These are phyloP conservation scores for Cyprinodon brontotheroides DNA, from an alignment of 2,113 vertebrate genomes.

Conservation along the genomic window DNA sequence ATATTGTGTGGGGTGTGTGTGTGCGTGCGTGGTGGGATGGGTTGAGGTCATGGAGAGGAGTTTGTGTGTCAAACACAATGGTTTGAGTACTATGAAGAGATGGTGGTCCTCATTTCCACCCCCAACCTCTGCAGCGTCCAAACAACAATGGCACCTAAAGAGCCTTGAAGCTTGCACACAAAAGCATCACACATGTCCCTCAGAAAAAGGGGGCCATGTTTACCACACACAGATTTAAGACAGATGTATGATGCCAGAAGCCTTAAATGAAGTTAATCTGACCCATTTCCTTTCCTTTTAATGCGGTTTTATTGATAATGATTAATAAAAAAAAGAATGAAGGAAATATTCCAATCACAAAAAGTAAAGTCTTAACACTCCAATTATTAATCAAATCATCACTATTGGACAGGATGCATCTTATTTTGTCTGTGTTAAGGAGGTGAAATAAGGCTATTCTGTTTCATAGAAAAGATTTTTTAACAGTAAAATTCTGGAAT, in stretches of 20 bases:
- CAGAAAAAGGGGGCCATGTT: conserved; percentile 31
- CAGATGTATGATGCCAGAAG: conserved; percentile 33
- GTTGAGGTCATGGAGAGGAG: conserved; percentile 28
- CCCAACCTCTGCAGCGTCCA: conserved; percentile 21
- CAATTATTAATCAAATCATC: too few relatives aligned
- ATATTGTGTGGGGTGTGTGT: too few relatives aligned
- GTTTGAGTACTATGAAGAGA: conserved; percentile 68
- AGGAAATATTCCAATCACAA: background rate
- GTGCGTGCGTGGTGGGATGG: background rate
- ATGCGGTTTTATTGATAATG: too few relatives aligned
- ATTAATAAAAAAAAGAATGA: too few relatives aligned
- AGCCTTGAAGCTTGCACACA: conserved; percentile 60
- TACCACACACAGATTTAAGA: conserved; percentile 30
- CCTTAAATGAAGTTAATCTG: conserved; percentile 9
- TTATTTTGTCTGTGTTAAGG: too few relatives aligned
- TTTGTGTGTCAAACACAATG: conserved; percentile 54
- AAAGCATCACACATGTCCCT: conserved; percentile 52
- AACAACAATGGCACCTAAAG: too few relatives aligned
- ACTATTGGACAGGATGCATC: too few relatives aligned
- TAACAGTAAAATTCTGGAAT: too few relatives aligned
- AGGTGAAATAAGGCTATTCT: too few relatives aligned
- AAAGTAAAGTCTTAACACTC: too few relatives aligned
- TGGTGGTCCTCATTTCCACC: conserved; percentile 60
- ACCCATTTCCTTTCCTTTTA: too few relatives aligned
- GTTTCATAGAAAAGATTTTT: too few relatives aligned